Evolutionary conservation across 2,888 invertebrate species (phyloP).

Genomic region (Tridacna crocea): DNA sequence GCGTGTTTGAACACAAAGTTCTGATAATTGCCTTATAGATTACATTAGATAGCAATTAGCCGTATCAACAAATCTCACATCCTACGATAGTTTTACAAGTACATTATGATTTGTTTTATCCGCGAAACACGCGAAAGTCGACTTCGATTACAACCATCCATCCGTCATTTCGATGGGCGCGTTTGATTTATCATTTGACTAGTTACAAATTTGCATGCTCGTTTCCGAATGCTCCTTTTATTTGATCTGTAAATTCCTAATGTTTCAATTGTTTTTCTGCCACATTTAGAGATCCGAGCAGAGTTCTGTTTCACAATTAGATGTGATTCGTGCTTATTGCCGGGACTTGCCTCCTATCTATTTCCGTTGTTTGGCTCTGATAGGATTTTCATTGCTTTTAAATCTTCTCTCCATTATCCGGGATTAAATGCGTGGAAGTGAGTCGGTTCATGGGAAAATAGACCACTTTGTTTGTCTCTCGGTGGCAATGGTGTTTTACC

Average conservation of each 20-base stretch:
- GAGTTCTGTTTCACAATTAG: constrained; percentile 62
- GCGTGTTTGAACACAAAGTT: constrained; percentile 1
- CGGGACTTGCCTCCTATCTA: constrained; percentile 57
- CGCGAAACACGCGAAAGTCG: constrained; percentile 52
- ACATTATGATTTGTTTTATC: constrained; percentile 43
- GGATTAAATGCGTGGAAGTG: constrained; percentile 43
- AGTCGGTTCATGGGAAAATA: background rate
- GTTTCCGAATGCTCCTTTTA: constrained; percentile 56
- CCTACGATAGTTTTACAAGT: constrained; percentile 42
- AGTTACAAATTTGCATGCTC: constrained; percentile 55
- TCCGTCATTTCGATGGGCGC: constrained; percentile 59
- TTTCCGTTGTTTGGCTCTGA: constrained; percentile 55
- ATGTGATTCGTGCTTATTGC: constrained; percentile 52
- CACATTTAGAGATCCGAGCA: constrained; percentile 39
- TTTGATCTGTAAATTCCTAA: constrained; percentile 51
- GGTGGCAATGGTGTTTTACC: too few relatives aligned
- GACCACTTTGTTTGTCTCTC: too few relatives aligned
- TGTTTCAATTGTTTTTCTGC: constrained; percentile 43
- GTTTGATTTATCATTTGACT: constrained; percentile 58
- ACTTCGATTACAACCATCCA: constrained; percentile 47
- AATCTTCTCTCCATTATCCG: constrained; percentile 62
- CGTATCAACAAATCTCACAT: constrained; percentile 37
- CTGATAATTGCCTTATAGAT: constrained; percentile 25
- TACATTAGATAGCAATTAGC: constrained; percentile 39
- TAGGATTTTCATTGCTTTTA: constrained; percentile 64